Percentiles rank a stretch among this genome's conserved stretches.
These are phyloP conservation scores for Lasioglossum morio DNA, from an alignment of 2,888 invertebrate species.

Conservation along the genomic window DNA sequence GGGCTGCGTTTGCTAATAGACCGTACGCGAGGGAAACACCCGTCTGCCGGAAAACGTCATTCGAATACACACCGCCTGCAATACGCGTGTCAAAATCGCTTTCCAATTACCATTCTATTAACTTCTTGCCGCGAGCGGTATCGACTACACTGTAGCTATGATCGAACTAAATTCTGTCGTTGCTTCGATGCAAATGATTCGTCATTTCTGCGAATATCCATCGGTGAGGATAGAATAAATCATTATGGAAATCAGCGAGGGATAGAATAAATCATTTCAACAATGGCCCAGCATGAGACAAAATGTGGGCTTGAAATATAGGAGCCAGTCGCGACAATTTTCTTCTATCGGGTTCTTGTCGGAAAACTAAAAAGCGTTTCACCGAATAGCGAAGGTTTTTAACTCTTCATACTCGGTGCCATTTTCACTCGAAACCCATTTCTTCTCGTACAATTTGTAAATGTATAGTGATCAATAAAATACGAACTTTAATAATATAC, in stretches of 20 bases:
- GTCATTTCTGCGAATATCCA: too few species aligned
- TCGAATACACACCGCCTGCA: neutral
- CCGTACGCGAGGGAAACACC: neutral
- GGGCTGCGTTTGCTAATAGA: neutral
- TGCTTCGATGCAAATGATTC: too few species aligned
- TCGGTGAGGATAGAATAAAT: too few species aligned
- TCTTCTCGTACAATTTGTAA: too few species aligned
- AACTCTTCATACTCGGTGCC: too few species aligned
- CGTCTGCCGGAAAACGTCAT: neutral
- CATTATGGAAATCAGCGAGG: too few species aligned
- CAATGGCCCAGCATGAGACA: neutral
- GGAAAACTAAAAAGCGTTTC: neutral
- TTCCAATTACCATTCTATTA: neutral
- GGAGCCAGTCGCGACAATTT: neutral
- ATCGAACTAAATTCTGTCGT: neutral
- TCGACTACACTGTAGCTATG: neutral
- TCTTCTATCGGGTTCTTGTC: neutral
- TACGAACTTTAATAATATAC: too few species aligned
- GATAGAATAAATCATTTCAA: neutral
- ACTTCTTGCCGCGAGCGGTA: neutral
- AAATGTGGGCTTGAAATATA: neutral
- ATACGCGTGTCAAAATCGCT: neutral
- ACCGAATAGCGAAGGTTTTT: neutral
- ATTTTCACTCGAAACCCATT: too few species aligned
- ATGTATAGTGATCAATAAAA: too few species aligned